Evolutionary conservation across 2,113 vertebrate genomes (phyloP).

Genomic region (Chloropsis hardwickii): DNA sequence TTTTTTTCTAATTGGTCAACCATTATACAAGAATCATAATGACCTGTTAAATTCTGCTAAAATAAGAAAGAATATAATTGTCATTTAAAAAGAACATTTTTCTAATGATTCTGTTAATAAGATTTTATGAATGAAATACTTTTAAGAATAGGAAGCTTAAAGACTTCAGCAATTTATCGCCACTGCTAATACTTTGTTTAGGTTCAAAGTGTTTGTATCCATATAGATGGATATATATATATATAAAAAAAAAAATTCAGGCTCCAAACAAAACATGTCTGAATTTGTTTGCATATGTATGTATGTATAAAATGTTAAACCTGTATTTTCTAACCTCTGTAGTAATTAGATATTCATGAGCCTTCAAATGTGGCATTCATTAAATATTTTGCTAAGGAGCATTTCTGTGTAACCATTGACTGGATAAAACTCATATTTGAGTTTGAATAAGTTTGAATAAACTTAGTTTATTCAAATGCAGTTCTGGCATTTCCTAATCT

Average conservation of each 20-base stretch:
- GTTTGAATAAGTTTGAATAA: too few species aligned
- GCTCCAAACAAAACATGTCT: neutral
- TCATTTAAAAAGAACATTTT: neutral
- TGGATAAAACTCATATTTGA: neutral
- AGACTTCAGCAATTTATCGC: neutral
- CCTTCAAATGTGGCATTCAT: neutral
- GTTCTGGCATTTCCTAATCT: neutral
- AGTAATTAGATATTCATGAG: neutral
- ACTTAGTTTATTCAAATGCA: neutral
- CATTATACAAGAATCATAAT: neutral
- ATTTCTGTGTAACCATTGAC: neutral
- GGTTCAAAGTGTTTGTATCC: neutral
- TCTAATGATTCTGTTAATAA: neutral
- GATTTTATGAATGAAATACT: neutral
- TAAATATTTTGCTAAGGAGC: neutral
- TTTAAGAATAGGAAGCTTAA: neutral
- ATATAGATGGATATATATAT: neutral
- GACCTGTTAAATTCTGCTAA: neutral
- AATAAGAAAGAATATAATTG: neutral
- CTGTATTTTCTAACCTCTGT: neutral
- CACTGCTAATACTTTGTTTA: neutral
- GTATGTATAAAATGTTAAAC: neutral
- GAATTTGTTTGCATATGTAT: neutral
- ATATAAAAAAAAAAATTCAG: neutral
- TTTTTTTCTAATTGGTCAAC: neutral